Evolutionary conservation across 2,888 invertebrate species (phyloP), one percentile per base, ranked within the genome.

Genomic region (Pemphredon lugubris): DNA sequence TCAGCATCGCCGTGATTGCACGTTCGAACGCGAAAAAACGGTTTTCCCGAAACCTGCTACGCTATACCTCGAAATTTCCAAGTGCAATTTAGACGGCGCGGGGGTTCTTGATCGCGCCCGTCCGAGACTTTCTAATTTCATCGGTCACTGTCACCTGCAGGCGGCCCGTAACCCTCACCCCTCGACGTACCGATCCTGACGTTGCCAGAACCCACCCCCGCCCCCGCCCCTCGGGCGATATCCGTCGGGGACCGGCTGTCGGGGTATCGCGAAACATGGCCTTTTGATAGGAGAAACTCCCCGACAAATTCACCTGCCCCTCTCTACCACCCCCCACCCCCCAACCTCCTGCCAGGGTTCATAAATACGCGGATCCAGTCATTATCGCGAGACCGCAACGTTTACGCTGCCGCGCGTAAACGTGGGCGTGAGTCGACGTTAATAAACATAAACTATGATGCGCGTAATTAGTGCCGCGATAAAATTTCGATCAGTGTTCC

Each of bases 71-170:
- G 16, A 7, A 18, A 11, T 58, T 42, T 0, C 9, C 18, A 30
- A 39, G 5, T 21, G 16, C 14, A 30, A 16, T 58, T 39, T 23
- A 13, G 18, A 34, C 9, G 42, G 18, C 26, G 21, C 13, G 13
- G 7, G 16, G 42, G 30, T 21, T 45, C 11, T 37, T 23, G 32
- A 50, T 54, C 37, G 53, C n/a, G n/a, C 30, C n/a, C 34, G 26
- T 9, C 9, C 11, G 37, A 39, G 18, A 57, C 59, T 67, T 58
- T 42, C 58, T 48, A 60, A 67, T 60, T 67, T 76, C 64, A 58
- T 73, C 73, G 64, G 73, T 76, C 67, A 77, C 40, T 68, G 73
- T 67, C 68, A 68, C 65, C 21, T 14, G 65, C 67, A 73, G 34
- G 9, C 20, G 20, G 14, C 11, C 13, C 18, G 11, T 20, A 20